Evolutionary conservation across 2,797 vertebrate species (phyloP).

Genomic region (Pyrrhura leucotis): DNA sequence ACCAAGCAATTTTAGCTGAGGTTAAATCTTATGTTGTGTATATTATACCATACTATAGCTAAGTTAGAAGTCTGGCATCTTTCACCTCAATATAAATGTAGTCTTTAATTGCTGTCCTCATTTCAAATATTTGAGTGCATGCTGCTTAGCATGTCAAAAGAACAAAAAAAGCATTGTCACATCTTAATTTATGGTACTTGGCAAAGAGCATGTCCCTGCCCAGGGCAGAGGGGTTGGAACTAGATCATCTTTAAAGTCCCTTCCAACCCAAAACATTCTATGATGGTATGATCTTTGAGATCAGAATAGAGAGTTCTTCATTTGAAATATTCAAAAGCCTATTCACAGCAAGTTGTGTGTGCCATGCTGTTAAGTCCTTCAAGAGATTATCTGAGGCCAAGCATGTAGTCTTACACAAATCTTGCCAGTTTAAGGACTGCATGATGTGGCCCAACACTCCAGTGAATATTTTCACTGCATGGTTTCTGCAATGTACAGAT

Average conservation of each 20-base stretch:
- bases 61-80: slow-evolving; percentile 4
- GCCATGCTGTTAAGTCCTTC: not conserved
- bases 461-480: not conserved
- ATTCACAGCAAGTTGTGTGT: not conserved
- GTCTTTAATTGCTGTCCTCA: slow-evolving; percentile 3
- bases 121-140: slow-evolving; percentile 12
- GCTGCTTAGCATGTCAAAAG: not conserved
- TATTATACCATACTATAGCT: not conserved
- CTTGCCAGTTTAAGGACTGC: not conserved
- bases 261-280: not conserved
- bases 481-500: not conserved
- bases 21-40: not conserved
- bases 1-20: slow-evolving; percentile 30
- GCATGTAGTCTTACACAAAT: not conserved
- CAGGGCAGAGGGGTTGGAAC: not conserved
- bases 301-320: not conserved
- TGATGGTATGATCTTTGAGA: not conserved
- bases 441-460: not conserved
- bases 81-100: not conserved
- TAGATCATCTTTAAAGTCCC: not conserved
- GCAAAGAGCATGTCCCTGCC: not conserved
- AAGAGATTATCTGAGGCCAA: not conserved
- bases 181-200: not conserved
- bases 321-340: slow-evolving; percentile 1
- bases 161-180: slow-evolving; percentile 8